Conservation (phyloP, 37 sponge, comb jelly and placozoan genomes). For the Haliclona indistincta region DNA sequence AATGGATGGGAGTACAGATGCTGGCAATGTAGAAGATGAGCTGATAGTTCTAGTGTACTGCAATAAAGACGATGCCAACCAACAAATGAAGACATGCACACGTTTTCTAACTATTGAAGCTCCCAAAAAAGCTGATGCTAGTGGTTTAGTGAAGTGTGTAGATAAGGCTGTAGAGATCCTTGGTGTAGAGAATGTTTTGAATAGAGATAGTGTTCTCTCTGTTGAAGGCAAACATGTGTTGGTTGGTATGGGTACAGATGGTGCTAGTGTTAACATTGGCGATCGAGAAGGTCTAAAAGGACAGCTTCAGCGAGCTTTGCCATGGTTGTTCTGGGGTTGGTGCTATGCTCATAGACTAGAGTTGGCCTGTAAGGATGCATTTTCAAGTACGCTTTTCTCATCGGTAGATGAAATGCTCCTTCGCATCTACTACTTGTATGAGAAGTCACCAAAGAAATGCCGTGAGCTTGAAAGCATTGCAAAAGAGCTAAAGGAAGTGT, state of each 20-base stretch:
- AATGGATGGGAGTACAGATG: slow-evolving; percentile 60
- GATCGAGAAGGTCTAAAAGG: slow-evolving; percentile 55
- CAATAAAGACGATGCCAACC: slow-evolving; percentile 14
- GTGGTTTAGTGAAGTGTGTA: slow-evolving; percentile 54
- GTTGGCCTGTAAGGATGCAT: slow-evolving; percentile 55
- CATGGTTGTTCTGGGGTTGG: slow-evolving; percentile 67
- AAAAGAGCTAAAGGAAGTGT: slow-evolving; percentile 53
- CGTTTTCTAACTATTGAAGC: slow-evolving; percentile 20
- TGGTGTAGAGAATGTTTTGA: slow-evolving; percentile 29
- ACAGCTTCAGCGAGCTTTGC: slow-evolving; percentile 27
- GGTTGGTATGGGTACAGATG: slow-evolving; percentile 79
- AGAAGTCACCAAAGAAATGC: slow-evolving; percentile 57
- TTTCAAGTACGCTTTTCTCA: slow-evolving; percentile 20
- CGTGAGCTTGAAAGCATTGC: slow-evolving; percentile 41
- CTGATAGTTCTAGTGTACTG: slow-evolving; percentile 37
- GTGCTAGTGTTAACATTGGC: slow-evolving; percentile 57
- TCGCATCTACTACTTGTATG: slow-evolving; percentile 42
- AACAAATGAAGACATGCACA: slow-evolving; percentile 16
- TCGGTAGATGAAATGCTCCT: slow-evolving; percentile 67
- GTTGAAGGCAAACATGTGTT: slow-evolving; percentile 47
- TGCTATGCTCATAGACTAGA: slow-evolving; percentile 61
- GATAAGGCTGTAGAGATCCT: slow-evolving; percentile 22
- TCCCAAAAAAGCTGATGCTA: slow-evolving; percentile 48
- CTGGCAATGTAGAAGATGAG: slow-evolving; percentile 51
- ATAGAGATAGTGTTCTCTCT: slow-evolving; percentile 27